Evolutionary conservation across 2,888 invertebrate genomes (phyloP), one percentile per base, ranked within the genome.

Genomic region (Harpalus rufipes): DNA sequence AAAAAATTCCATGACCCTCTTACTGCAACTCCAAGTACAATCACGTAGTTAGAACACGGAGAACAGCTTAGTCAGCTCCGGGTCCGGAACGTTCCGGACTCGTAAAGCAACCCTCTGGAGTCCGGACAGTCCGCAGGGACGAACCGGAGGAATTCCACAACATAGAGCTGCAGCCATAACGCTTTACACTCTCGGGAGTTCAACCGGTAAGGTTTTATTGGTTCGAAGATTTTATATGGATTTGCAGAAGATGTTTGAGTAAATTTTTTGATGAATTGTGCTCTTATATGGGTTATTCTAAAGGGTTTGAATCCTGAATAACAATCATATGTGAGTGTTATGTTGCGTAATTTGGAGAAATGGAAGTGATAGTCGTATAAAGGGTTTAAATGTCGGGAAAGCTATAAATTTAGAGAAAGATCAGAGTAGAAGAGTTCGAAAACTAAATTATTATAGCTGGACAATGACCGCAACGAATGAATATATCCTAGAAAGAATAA

Each of bases 211-310:
- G 10, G 44, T 74, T 74, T 72, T 74, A 74, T 74, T 74, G 72
- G 44, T 74, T 44, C 72, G 44, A 44, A 74, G 72, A 74, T 74
- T 74, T 74, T 74, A 74, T 74, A 74, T 44, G 72, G 41, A 74
- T 74, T 74, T 74, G 44, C 18, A 18, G 51, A 74, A 44, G 44
- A 16, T 74, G 72, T 74, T 74, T 44, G 44, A 74, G 72, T 74
- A 74, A 74, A 51, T 44, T 74, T 51, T 74, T 74, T 74, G 72
- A 74, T 74, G 72, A 74, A 74, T 74, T 74, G 72, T 74, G 21
- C 44, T 44, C 14, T 44, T 74, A 51, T 74, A 74, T 74, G 10
- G 72, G 44, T 74, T 74, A 44, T 21, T 41, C 3, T 16, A 12
- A 74, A 74, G 10, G 72, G 44, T 68, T 68, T 14, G 68, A 68